Evolutionary conservation across 2,888 invertebrate species (phyloP).

Genomic region (Drosophila nr. perissopoda): DNA sequence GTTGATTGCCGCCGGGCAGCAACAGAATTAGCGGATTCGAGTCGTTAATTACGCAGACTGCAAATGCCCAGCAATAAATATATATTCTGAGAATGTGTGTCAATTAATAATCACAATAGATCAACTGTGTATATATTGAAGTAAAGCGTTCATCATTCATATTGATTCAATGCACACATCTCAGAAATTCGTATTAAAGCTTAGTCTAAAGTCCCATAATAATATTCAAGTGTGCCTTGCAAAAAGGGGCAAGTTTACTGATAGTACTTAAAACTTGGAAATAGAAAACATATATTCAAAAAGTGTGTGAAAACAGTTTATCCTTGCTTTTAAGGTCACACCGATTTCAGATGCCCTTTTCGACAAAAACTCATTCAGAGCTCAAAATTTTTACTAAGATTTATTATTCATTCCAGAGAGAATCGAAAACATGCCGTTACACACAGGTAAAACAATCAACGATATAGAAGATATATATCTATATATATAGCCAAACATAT

Average conservation of each 20-base stretch:
- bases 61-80: conserved; percentile 47
- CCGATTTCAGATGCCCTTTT: background rate
- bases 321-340: conserved; percentile 7
- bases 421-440: conserved; percentile 22
- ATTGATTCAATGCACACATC: background rate
- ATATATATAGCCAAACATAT: background rate
- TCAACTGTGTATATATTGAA: background rate
- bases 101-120: background rate
- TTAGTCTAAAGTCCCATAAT: background rate
- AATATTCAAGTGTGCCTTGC: background rate
- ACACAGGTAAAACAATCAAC: conserved; percentile 19
- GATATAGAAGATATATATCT: background rate
- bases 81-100: conserved; percentile 37
- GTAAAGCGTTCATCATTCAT: background rate
- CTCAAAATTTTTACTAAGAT: conserved; percentile 23
- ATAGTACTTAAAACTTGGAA: background rate
- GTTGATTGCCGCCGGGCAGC: conserved; percentile 17
- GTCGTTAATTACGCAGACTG: conserved; percentile 45
- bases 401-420: background rate
- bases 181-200: background rate
- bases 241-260: background rate
- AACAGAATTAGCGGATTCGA: conserved; percentile 34
- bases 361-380: conserved; percentile 20
- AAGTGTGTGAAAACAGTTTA: background rate
- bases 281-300: no score